phyloP scores from a whole-genome alignment of 1,140 invertebrate species.

The Lanistes nyassanus region DNA sequence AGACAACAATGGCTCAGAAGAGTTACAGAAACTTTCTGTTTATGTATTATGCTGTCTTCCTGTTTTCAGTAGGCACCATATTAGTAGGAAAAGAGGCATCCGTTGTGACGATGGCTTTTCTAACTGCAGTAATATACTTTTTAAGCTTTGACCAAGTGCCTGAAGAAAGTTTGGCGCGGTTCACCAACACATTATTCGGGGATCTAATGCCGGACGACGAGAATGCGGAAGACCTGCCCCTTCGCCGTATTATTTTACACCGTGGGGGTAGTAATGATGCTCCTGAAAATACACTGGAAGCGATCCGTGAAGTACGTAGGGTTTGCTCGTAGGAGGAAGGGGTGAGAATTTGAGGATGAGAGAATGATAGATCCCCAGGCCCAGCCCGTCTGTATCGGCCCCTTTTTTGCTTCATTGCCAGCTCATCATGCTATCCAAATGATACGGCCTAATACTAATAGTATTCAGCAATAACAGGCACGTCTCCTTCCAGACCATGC shows the following conservation, averaged over 20 bases:
- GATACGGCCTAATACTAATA: background rate
- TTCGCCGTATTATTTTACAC: constrained; percentile 70
- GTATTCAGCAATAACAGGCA: background rate
- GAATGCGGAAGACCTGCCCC: background rate
- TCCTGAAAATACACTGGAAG: constrained; percentile 79
- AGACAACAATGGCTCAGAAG: background rate
- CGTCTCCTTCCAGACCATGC: background rate
- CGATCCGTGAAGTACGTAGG: constrained; percentile 77
- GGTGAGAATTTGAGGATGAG: too few species aligned
- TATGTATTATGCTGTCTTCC: background rate
- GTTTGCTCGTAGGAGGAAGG: too few species aligned
- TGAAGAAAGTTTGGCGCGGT: background rate
- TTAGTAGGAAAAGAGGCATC: background rate
- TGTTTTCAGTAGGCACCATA: background rate
- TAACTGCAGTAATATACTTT: background rate
- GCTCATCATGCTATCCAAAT: background rate
- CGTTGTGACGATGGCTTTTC: background rate
- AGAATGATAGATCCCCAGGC: background rate
- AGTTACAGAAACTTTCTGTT: background rate
- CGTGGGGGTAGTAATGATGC: constrained; percentile 78
- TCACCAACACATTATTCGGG: background rate
- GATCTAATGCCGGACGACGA: background rate
- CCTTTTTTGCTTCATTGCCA: background rate
- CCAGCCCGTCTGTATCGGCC: background rate
- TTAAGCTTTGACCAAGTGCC: background rate